Conservation (phyloP, 2,797 vertebrate species). For the Centropyge bicolor region DNA sequence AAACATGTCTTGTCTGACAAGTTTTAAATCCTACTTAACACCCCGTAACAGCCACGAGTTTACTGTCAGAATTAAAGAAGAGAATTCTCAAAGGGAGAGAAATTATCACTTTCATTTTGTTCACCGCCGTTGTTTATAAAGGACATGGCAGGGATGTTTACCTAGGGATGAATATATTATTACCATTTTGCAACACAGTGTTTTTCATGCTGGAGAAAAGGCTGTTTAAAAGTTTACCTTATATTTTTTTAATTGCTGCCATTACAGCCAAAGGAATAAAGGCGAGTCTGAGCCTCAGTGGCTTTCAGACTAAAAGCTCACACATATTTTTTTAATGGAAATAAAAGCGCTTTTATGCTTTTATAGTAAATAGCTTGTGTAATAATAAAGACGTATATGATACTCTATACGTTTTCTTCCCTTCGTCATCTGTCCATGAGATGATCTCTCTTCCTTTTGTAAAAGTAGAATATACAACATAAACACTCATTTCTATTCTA, state of each 20-base stretch:
- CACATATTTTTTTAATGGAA: conserved; percentile 59
- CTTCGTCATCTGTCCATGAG: conserved; percentile 27
- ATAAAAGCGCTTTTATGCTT: conserved; percentile 66
- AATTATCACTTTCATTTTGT: conserved; percentile 90
- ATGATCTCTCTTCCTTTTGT: neutral
- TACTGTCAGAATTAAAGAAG: conserved; percentile 92
- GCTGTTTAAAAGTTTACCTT: conserved; percentile 82
- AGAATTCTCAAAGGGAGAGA: conserved; percentile 88
- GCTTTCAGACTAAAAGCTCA: conserved; percentile 66
- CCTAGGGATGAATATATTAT: conserved; percentile 89
- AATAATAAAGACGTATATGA: conserved; percentile 48
- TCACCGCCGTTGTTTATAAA: conserved; percentile 85
- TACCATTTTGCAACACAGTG: conserved; percentile 82
- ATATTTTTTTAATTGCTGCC: conserved; percentile 83
- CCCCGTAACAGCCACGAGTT: conserved; percentile 90
- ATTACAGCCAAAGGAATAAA: conserved; percentile 81
- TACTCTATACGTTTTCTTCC: conserved; percentile 28
- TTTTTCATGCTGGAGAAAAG: conserved; percentile 82
- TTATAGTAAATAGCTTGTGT: conserved; percentile 50
- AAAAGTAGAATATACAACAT: conserved; percentile 3
- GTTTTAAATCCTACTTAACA: conserved; percentile 93
- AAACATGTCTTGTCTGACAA: conserved; percentile 94
- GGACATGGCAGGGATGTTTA: conserved; percentile 87
- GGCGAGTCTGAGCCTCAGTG: conserved; percentile 52
- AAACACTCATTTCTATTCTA: neutral